Base-by-base conservation (phyloP, 2,888 invertebrate species). In the Catocala sponsa region DNA sequence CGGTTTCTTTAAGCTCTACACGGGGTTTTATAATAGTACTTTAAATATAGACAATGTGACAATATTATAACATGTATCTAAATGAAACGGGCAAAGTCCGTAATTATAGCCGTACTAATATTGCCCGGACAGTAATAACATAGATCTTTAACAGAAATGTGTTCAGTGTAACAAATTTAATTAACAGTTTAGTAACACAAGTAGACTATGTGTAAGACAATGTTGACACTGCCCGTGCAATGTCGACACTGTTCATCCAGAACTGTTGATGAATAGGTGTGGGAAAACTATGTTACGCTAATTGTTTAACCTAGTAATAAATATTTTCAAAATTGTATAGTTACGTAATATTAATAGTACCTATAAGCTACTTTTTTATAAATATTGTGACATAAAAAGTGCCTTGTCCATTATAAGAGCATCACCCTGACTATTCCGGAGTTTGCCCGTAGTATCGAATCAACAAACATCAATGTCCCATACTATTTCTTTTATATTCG, bases 1-100 rank as follows among this genome's bases (percentile, higher is more conserved):
- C 74, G 75, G 80, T 72, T 85, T 76, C 70, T 79, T 79, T 88
- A 89, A 89, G 89, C 87, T 89, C 87, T 86, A 87, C 77, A 77
- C 75, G 85, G 85, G 86, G 85, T 86, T 85, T 76, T 72, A 63
- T 43, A 78, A 71, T 63, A 74, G 73, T 78, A 59, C 68, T 79
- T 81, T 76, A 72, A 78, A 74, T 80, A 82, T 78, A 81, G 82
- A 83, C 80, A 82, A 82, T 73, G 75, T 63, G 58, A 50, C 42
- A 54, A 59, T 44, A 55, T 42, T 54, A 59, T 44, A 6, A 38
- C 2, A 11, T 41, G 15, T n/a, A n/a, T 33, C 33, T 50, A 10
- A 56, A 54, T 1, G 10, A 55, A 60, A 64, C 54, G 61, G 71
- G 49, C 66, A 65, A 66, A 63, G 38, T 70, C 72, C 65, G 66